These are phyloP conservation scores for Corydoras maculifer DNA, from an alignment of 2,113 vertebrate genomes.

Conservation along the genomic window DNA sequence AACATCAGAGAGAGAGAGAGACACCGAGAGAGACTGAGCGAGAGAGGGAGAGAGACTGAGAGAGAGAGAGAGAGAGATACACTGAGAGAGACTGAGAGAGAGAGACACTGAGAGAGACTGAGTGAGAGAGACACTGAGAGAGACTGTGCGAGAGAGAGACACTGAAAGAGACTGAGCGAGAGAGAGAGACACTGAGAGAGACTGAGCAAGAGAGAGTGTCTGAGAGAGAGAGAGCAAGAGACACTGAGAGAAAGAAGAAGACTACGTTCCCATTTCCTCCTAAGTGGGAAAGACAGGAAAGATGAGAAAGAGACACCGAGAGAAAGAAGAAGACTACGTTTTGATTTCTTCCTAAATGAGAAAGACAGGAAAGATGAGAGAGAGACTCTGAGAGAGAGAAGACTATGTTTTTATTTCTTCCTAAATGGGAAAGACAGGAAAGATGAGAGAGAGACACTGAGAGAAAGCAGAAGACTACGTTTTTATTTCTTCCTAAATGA, in stretches of 20 bases:
- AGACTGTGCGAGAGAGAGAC: not conserved
- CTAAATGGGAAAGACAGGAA: too few relatives aligned
- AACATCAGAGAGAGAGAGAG: not conserved
- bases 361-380: conserved; percentile 1
- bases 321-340: not conserved
- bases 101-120: too few relatives aligned
- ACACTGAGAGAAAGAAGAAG: not conserved
- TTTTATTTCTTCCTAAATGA: too few relatives aligned
- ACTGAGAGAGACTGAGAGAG: too few relatives aligned
- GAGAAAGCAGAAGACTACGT: not conserved
- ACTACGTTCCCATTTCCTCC: not conserved
- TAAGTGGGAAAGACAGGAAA: too few relatives aligned
- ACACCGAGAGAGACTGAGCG: too few relatives aligned
- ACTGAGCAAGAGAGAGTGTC: not conserved
- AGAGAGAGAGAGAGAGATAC: too few relatives aligned
- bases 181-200: not conserved
- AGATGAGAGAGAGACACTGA: too few relatives aligned
- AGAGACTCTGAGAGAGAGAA: not conserved
- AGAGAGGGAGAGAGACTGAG: too few relatives aligned
- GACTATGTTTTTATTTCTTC: not conserved
- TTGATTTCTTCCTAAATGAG: not conserved
- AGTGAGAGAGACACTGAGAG: not conserved
- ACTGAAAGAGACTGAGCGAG: too few relatives aligned
- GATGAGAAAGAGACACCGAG: too few relatives aligned
- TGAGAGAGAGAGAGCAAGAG: not conserved